Conservation (phyloP, 2,888 invertebrate species). For the Leptopterna dolabrata region DNA sequence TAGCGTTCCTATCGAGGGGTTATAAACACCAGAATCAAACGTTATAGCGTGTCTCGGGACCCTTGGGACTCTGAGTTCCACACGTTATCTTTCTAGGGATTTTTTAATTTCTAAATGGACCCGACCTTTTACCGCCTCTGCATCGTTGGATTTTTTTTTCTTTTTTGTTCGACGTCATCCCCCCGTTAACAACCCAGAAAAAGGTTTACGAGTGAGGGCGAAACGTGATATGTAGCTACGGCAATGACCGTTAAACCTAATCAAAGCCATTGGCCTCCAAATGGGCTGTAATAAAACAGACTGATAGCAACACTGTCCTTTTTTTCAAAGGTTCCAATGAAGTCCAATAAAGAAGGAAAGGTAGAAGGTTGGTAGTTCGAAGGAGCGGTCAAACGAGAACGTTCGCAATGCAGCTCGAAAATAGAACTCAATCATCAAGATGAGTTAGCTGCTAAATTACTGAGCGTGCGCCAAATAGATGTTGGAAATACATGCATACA, state of each 20-base stretch:
- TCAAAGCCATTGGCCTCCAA: neutral
- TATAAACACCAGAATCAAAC: neutral
- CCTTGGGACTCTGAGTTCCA: neutral
- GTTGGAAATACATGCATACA: too few relatives aligned
- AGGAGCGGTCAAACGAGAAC: too few relatives aligned
- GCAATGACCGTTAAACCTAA: neutral
- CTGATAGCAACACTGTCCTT: too few relatives aligned
- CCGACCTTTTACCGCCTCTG: neutral
- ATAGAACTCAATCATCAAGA: too few relatives aligned
- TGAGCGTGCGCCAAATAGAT: too few relatives aligned
- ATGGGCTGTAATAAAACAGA: neutral
- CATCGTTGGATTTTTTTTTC: neutral
- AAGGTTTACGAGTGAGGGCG: neutral
- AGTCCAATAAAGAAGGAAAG: too few relatives aligned
- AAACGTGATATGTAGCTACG: neutral
- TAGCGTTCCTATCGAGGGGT: neutral
- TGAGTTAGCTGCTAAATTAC: too few relatives aligned
- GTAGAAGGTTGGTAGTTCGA: too few relatives aligned
- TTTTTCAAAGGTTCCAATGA: too few relatives aligned
- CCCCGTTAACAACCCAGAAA: neutral
- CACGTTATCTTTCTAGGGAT: neutral
- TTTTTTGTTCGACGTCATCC: neutral
- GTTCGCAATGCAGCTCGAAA: too few relatives aligned
- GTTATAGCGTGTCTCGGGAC: neutral
- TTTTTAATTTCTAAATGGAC: slow-evolving; percentile 3